phyloP scores from a whole-genome alignment of 1,140 invertebrate genomes.

The Anastatus disparis region DNA sequence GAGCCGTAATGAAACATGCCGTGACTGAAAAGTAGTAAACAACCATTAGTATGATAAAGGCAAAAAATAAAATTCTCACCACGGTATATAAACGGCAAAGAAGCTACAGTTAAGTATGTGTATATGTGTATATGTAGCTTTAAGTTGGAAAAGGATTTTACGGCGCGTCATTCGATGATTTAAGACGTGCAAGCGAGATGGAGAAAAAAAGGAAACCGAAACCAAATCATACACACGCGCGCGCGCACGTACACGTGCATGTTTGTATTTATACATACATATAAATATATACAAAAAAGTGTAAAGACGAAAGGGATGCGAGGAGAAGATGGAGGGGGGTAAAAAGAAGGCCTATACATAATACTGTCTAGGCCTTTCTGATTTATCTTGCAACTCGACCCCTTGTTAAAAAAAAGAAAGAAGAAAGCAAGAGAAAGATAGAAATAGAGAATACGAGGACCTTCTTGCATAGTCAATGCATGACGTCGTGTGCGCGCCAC shows the following conservation, averaged over 20 bases:
- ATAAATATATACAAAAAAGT: no score
- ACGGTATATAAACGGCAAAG: no score
- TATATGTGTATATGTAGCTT: no score
- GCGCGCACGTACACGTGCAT: neutral
- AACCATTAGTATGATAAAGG: constrained; percentile 25
- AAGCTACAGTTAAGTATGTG: no score
- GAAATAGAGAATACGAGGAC: neutral
- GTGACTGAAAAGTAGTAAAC: constrained; percentile 40
- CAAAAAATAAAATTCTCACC: no score
- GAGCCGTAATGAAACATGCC: constrained; percentile 15
- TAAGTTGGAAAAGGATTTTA: constrained; percentile 1
- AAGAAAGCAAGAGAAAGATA: neutral
- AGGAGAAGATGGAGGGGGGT: no score
- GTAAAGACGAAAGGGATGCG: neutral
- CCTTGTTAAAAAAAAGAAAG: neutral
- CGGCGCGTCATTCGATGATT: constrained; percentile 17
- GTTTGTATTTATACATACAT: neutral
- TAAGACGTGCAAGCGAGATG: neutral
- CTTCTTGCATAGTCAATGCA: constrained; percentile 23
- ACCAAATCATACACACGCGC: neutral
- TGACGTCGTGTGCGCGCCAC: neutral
- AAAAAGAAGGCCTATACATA: constrained; percentile 13
- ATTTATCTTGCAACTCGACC: constrained; percentile 9
- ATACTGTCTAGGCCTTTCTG: constrained; percentile 10
- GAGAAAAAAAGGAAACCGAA: neutral